Evolutionary conservation across 2,113 vertebrate genomes (phyloP).

Genomic region (Plecotus auritus): DNA sequence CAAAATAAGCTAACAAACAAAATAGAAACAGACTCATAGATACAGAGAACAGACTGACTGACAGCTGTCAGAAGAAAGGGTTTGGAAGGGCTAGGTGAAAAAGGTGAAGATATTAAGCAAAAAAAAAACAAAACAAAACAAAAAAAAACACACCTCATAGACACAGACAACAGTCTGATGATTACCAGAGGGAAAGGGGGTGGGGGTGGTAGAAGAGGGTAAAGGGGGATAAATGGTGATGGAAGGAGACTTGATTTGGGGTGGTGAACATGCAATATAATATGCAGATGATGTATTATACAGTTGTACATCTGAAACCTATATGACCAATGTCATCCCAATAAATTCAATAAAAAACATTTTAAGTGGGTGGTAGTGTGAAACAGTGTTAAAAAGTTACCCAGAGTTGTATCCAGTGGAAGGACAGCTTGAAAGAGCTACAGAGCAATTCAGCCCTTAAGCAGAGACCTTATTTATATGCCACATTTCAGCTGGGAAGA

Average conservation of each 20-base stretch:
- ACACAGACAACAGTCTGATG: not conserved
- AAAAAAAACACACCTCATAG: too few species aligned
- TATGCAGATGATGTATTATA: not conserved
- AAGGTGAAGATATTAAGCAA: not conserved
- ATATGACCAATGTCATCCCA: not conserved
- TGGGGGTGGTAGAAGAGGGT: not conserved
- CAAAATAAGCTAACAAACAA: not conserved
- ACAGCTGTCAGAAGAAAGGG: not conserved
- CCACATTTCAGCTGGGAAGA: slow-evolving; percentile 56
- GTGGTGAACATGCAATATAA: not conserved
- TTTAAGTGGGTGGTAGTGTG: slow-evolving; percentile 18
- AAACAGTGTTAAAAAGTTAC: slow-evolving; percentile 42
- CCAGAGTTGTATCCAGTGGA: not conserved
- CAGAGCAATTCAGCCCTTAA: slow-evolving; percentile 55
- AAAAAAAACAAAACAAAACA: not conserved
- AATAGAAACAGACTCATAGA: not conserved
- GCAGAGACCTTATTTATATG: slow-evolving; percentile 61
- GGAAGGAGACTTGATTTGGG: not conserved
- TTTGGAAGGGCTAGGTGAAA: not conserved
- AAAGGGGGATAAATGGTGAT: not conserved
- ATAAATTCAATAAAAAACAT: not conserved
- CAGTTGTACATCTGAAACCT: not conserved
- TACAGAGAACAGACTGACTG: not conserved
- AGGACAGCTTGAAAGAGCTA: slow-evolving; percentile 56
- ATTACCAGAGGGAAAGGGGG: not conserved